Conservation (phyloP, 2,797 vertebrate species). For the Simalia tracyae region DNA sequence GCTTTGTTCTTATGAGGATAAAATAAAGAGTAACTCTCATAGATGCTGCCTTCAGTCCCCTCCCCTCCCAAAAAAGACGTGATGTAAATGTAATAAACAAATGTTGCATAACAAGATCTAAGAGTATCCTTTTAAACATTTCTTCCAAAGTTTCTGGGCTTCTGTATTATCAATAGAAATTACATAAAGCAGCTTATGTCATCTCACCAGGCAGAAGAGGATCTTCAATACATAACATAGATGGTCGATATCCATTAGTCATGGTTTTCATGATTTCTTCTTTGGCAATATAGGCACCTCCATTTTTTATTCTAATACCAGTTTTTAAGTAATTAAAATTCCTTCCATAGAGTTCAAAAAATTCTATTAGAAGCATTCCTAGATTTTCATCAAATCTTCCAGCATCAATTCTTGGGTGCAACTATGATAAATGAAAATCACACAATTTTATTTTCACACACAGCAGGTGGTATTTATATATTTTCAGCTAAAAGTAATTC, state of each 20-base stretch:
- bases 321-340: conserved; percentile 99
- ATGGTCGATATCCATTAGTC: conserved; percentile 92
- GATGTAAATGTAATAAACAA: not conserved
- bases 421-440: conserved; percentile 67
- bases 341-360: conserved; percentile 97
- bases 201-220: conserved; percentile 89
- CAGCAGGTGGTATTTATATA: not conserved
- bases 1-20: not conserved
- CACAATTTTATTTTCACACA: not conserved
- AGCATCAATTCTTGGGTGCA: conserved; percentile 94
- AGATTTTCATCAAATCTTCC: conserved; percentile 90
- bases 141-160: not conserved
- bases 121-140: not conserved
- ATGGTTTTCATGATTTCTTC: conserved; percentile 97
- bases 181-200: not conserved
- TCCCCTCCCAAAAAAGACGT: not conserved
- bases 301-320: conserved; percentile 94
- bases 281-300: conserved; percentile 95
- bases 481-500: conserved; percentile 20
- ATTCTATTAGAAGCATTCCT: conserved; percentile 95
- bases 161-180: not conserved
- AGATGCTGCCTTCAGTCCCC: not conserved
- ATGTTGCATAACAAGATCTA: not conserved
- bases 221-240: conserved; percentile 97
- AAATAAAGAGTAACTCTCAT: too few relatives aligned